Evolutionary conservation across 2,113 vertebrate genomes (phyloP).

Genomic region (Tragulus kanchil): DNA sequence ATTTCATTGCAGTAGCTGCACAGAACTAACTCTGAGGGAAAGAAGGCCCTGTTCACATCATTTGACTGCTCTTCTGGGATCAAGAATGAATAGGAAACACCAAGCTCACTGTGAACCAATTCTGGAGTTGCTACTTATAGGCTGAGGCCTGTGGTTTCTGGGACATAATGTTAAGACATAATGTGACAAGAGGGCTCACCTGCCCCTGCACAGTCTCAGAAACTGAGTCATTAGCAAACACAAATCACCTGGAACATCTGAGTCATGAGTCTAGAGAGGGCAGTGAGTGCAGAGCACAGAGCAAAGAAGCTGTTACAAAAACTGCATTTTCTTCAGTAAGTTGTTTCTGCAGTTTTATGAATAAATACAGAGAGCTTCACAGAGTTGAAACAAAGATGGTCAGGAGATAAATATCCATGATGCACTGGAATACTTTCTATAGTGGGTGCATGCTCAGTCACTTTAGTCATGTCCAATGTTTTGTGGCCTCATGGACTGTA

Average conservation of each 20-base stretch:
- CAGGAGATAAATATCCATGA: background rate
- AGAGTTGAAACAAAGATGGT: background rate
- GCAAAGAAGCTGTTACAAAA: background rate
- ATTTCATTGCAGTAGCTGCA: constrained; percentile 49
- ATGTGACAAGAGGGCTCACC: background rate
- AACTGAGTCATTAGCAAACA: background rate
- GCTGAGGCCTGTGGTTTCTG: background rate
- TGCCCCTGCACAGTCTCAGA: constrained; percentile 5
- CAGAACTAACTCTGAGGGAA: background rate
- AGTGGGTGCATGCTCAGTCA: too few relatives aligned
- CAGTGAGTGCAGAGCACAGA: background rate
- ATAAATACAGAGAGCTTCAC: background rate
- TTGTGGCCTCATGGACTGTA: too few relatives aligned
- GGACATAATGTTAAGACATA: background rate
- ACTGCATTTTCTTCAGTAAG: background rate
- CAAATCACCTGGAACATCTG: background rate
- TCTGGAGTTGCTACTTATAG: background rate
- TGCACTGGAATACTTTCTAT: background rate
- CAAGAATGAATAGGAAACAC: constrained; percentile 50
- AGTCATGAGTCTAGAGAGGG: background rate
- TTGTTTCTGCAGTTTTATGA: background rate
- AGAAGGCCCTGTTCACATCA: constrained; percentile 54
- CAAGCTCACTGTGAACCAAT: constrained; percentile 54
- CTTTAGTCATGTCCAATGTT: too few relatives aligned
- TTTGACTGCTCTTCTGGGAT: constrained; percentile 58